Conservation (phyloP, 2,888 invertebrate genomes). For the Lymantria dispar region DNA sequence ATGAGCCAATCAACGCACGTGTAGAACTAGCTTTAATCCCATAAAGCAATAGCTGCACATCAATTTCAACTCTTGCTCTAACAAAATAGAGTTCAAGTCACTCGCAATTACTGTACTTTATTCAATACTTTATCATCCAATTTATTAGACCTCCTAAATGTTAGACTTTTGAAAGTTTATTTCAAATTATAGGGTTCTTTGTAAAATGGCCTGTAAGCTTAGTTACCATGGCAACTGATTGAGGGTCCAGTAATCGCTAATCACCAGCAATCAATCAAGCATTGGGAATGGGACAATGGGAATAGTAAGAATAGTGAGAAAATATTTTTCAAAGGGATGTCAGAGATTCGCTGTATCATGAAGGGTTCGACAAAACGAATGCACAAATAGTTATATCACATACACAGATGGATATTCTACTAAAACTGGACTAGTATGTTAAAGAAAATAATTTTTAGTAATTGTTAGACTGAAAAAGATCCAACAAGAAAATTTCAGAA, state of each 20-base stretch:
- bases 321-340: background rate
- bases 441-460: no score
- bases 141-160: slow-evolving; percentile 42
- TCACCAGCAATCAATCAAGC: slow-evolving; percentile 62
- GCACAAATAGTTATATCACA: no score
- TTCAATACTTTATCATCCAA: slow-evolving; percentile 37
- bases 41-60: slow-evolving; percentile 9
- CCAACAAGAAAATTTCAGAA: no score
- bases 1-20: slow-evolving; percentile 75
- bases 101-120: slow-evolving; percentile 31
- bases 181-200: slow-evolving; percentile 32
- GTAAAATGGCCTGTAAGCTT: slow-evolving; percentile 38
- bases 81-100: slow-evolving; percentile 10
- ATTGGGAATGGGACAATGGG: slow-evolving; percentile 37
- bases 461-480: no score
- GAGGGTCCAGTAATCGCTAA: slow-evolving; percentile 58
- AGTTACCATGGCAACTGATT: slow-evolving; percentile 48
- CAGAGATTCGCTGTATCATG: no score
- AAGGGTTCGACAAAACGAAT: no score
- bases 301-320: slow-evolving; percentile 22
- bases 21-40: slow-evolving; percentile 49
- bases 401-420: no score
- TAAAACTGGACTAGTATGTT: no score
- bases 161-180: slow-evolving; percentile 29
- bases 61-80: slow-evolving; percentile 21